A percentile compares a stretch with the other conserved stretches of the same genome.
Evolutionary conservation across 2,113 vertebrate genomes (phyloP).

Genomic region (Myiagra hebetior): DNA sequence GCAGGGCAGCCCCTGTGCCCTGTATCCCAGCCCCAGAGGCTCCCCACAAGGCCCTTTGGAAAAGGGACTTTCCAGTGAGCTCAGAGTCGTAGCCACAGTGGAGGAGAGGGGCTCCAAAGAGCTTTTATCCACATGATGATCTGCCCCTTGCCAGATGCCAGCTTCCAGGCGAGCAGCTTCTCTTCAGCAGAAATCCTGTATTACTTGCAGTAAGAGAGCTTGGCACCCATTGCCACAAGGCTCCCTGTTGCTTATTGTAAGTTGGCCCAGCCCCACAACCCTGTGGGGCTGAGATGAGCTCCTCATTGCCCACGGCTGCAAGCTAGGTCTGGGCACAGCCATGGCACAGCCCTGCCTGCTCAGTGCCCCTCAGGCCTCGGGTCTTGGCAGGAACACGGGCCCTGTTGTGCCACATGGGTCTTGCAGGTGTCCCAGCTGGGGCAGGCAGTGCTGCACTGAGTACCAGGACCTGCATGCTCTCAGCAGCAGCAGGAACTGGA

Average conservation of each 20-base stretch:
- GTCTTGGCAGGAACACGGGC: neutral
- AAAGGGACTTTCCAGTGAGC: neutral
- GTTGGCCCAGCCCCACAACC: neutral
- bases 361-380: neutral
- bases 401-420: neutral
- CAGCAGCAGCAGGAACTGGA: constrained; percentile 63
- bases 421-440: neutral
- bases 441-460: constrained; percentile 77
- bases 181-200: constrained; percentile 72
- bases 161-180: neutral
- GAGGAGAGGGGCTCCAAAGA: neutral
- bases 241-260: neutral
- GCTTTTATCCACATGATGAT: neutral
- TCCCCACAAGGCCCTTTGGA: neutral
- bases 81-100: too few relatives aligned
- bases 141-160: neutral
- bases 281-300: fast-evolving
- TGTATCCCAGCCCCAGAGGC: too few relatives aligned
- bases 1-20: neutral
- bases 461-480: constrained; percentile 76
- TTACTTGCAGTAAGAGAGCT: constrained; percentile 80
- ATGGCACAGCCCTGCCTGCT: neutral
- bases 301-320: neutral
- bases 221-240: fast-evolving
- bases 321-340: neutral